These are phyloP conservation scores for Corynorhinus townsendii DNA, from an alignment of 2,113 vertebrate genomes.

Conservation along the genomic window DNA sequence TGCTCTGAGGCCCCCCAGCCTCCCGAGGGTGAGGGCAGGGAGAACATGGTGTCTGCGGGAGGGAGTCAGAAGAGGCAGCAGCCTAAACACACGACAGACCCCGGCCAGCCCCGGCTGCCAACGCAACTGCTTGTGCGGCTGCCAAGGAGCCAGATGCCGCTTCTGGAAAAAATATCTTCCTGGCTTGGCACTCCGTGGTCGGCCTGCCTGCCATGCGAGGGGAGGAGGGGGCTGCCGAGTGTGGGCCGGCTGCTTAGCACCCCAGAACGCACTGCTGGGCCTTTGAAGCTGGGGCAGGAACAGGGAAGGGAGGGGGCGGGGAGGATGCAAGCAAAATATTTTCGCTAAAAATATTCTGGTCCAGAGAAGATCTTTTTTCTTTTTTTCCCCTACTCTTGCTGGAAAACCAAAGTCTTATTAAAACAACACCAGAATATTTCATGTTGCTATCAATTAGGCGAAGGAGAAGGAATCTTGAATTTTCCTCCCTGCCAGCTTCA, in stretches of 20 bases:
- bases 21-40: background rate
- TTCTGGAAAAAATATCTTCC: conserved; percentile 87
- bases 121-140: conserved; percentile 78
- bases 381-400: conserved; percentile 60
- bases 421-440: conserved; percentile 81
- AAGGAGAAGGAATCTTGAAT: conserved; percentile 74
- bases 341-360: conserved; percentile 82
- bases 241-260: conserved; percentile 78
- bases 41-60: conserved; percentile 78
- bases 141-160: conserved; percentile 88
- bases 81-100: conserved; percentile 83
- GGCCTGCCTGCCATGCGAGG: conserved; percentile 80
- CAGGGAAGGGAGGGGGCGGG: conserved; percentile 66
- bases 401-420: conserved; percentile 82
- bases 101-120: conserved; percentile 81
- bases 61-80: conserved; percentile 77
- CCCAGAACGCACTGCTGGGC: conserved; percentile 79
- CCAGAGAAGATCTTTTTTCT: conserved; percentile 73
- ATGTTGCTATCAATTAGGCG: conserved; percentile 81
- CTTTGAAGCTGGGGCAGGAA: conserved; percentile 80
- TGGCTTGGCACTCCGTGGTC: conserved; percentile 80
- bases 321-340: conserved; percentile 85
- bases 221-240: conserved; percentile 80
- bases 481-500: conserved; percentile 76
- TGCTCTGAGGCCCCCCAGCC: background rate